Percentiles rank a stretch among this genome's conserved stretches.
phyloP scores from a whole-genome alignment of 2,113 vertebrate genomes.

The Elaphurus davidianus region DNA sequence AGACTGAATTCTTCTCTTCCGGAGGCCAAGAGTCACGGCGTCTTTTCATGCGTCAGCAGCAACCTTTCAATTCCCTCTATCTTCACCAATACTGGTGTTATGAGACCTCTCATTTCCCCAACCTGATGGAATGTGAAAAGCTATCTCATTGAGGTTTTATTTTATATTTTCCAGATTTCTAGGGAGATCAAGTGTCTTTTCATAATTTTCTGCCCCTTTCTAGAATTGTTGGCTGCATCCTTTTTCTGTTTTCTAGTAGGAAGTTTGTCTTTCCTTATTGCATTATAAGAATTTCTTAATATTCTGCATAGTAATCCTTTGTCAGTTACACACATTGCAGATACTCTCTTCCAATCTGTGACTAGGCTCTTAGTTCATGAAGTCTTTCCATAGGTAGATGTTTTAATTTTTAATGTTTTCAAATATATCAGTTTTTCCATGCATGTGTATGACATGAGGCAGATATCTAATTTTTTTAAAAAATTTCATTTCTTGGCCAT shows the following conservation, averaged over 20 bases:
- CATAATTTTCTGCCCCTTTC: not conserved
- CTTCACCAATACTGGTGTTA: not conserved
- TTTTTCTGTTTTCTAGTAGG: not conserved
- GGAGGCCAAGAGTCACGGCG: rapidly evolving
- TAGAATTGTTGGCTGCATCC: not conserved
- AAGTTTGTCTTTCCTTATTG: not conserved
- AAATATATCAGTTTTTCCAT: not conserved
- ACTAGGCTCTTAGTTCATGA: not conserved
- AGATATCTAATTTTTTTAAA: not conserved
- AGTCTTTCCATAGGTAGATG: not conserved
- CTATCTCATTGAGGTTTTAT: not conserved
- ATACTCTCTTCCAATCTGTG: not conserved
- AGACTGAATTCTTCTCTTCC: not conserved
- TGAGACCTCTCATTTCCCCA: not conserved
- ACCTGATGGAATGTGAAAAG: not conserved
- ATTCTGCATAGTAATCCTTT: not conserved
- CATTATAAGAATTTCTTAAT: not conserved
- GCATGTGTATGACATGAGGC: not conserved
- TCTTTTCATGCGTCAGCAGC: not conserved
- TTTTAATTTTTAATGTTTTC: not conserved
- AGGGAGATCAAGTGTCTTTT: not conserved
- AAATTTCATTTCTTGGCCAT: not conserved
- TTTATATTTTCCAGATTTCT: not conserved
- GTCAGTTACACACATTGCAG: not conserved
- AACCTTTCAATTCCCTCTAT: not conserved